Evolutionary conservation across 1,140 invertebrate genomes (phyloP).

Genomic region (Oryzaephilus surinamensis): DNA sequence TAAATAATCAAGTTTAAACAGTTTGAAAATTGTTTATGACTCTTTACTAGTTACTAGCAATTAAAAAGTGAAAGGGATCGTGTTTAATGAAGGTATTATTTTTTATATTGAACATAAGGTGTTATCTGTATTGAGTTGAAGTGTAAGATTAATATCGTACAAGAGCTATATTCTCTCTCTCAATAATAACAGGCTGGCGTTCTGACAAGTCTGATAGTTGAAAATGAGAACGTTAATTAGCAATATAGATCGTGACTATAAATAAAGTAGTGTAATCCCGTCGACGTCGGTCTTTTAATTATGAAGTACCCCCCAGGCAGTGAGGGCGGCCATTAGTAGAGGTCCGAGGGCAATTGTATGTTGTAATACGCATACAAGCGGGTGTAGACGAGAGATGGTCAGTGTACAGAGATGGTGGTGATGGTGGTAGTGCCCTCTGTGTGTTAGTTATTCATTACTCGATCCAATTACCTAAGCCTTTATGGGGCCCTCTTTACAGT

Average conservation of each 20-base stretch:
- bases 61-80: no score
- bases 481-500: conserved; percentile 18
- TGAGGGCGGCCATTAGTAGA: conserved; percentile 26
- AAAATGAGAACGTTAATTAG: conserved; percentile 37
- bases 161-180: no score
- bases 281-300: conserved; percentile 34
- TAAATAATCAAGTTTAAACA: no score
- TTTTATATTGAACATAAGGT: no score
- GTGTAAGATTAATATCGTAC: no score
- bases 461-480: conserved; percentile 14
- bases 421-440: conserved; percentile 5
- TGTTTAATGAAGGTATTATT: no score
- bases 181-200: conserved; percentile 21
- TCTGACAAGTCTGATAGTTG: conserved; percentile 30
- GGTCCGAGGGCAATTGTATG: conserved; percentile 15
- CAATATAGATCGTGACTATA: conserved; percentile 38
- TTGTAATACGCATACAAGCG: conserved; percentile 4
- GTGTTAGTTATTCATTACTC: conserved; percentile 13
- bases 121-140: no score
- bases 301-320: conserved; percentile 23
- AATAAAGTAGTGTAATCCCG: conserved; percentile 36
- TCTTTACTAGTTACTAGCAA: no score
- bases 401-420: conserved; percentile 1
- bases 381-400: conserved; percentile 1
- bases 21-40: no score